phyloP scores from a whole-genome alignment of 37 sponge, comb jelly and placozoan genomes.

The Theonella swinhoei region DNA sequence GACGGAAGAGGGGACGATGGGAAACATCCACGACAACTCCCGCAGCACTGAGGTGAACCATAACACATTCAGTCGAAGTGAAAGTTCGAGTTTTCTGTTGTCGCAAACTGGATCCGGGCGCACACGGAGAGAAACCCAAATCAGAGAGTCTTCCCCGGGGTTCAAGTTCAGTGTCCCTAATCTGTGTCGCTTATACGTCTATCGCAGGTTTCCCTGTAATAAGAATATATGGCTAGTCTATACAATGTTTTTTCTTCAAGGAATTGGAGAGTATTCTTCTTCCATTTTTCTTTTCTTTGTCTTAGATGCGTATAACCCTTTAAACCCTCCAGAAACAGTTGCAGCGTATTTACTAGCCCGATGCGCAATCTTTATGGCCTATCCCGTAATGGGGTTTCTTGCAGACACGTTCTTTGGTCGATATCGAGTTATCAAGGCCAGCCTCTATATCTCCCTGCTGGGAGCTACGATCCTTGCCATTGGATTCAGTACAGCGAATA shows the following conservation, averaged over 20 bases:
- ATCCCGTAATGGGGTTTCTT: neutral
- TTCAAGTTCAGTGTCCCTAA: neutral
- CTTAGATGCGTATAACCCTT: neutral
- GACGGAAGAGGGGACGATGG: too few relatives aligned
- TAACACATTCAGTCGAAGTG: too few relatives aligned
- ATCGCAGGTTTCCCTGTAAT: neutral
- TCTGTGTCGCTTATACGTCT: neutral
- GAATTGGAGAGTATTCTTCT: neutral
- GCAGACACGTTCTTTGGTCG: conserved; percentile 12
- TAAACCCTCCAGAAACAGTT: neutral
- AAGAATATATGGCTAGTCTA: neutral
- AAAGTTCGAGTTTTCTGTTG: too few relatives aligned
- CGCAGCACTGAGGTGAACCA: too few relatives aligned
- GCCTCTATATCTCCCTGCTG: neutral
- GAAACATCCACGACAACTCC: too few relatives aligned
- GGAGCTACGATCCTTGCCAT: conserved; percentile 5
- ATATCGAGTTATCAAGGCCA: neutral
- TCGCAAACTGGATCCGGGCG: too few relatives aligned
- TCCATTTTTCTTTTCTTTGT: conserved; percentile 4
- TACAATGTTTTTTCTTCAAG: conserved; percentile 12
- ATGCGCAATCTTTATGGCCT: neutral
- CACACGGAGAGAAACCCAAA: too few relatives aligned
- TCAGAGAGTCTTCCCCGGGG: too few relatives aligned
- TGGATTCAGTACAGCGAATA: neutral
- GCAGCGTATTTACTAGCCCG: neutral